Percentiles rank a stretch among this genome's conserved stretches.
Conservation (phyloP, 2,888 invertebrate genomes). For the Parapristionchus giblindavisi region DNA sequence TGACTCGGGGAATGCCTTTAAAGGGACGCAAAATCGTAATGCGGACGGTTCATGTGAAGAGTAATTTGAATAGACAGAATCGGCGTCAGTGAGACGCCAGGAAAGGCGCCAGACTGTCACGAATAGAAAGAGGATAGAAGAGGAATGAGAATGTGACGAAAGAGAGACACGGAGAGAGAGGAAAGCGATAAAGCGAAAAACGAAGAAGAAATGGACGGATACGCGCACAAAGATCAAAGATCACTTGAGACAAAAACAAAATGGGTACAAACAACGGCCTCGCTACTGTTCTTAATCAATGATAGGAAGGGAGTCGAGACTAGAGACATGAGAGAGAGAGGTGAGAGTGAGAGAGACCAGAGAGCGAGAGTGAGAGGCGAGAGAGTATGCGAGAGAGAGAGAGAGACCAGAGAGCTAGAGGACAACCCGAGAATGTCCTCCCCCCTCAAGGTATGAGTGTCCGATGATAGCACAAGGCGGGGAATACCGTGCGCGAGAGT, state of each 20-base stretch:
- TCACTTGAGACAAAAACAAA: neutral
- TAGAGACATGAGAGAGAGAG: neutral
- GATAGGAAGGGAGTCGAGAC: neutral
- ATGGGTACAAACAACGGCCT: neutral
- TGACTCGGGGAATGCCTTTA: no score
- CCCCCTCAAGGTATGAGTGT: no score
- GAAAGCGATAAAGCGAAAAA: constrained; percentile 11
- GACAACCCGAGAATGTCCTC: no score
- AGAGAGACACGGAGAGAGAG: neutral
- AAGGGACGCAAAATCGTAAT: no score
- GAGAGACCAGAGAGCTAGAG: neutral
- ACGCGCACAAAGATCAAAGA: neutral
- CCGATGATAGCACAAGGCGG: no score
- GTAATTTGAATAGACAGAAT: neutral
- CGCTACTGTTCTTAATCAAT: neutral
- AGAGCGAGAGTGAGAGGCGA: neutral
- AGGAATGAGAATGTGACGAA: neutral
- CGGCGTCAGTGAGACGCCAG: no score
- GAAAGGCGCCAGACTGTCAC: neutral
- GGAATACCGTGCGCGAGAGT: no score
- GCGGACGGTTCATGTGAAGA: neutral
- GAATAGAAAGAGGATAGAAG: neutral
- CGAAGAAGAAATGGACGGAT: neutral
- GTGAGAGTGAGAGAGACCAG: constrained; percentile 10
- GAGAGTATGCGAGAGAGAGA: constrained; percentile 20